These are phyloP conservation scores for Eledone cirrhosa DNA, from an alignment of 2,888 invertebrate genomes.

Conservation along the genomic window DNA sequence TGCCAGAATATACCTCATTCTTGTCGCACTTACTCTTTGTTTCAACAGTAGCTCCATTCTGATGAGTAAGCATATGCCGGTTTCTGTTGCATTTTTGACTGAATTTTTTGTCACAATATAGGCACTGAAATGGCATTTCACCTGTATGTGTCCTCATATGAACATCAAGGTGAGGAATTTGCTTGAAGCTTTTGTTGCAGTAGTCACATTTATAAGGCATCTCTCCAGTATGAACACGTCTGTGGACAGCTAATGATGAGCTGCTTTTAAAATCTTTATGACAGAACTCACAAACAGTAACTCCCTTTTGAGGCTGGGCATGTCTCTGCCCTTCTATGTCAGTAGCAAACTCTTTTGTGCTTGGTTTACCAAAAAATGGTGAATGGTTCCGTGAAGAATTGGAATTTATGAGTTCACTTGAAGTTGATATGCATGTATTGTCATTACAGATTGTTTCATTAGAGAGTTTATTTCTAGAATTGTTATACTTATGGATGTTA, in stretches of 20 bases:
- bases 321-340: neutral
- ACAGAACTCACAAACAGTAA: constrained; percentile 8
- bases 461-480: neutral
- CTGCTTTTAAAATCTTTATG: constrained; percentile 4
- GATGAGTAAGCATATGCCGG: neutral
- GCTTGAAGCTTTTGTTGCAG: constrained; percentile 17
- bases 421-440: neutral
- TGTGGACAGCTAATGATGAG: constrained; percentile 9
- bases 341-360: neutral
- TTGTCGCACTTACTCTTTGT: too few species aligned
- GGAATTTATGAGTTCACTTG: neutral
- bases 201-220: constrained; percentile 12
- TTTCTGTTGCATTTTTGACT: constrained; percentile 20
- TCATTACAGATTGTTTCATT: neutral
- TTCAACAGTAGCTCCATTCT: neutral
- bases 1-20: too few species aligned
- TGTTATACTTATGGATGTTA: neutral
- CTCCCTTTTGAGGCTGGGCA: constrained; percentile 5
- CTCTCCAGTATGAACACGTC: constrained; percentile 17
- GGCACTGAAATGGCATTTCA: constrained; percentile 23
- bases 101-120: constrained; percentile 23
- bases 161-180: constrained; percentile 10
- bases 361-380: neutral
- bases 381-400: neutral
- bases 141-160: constrained; percentile 22